A percentile compares a stretch with the other conserved stretches of the same genome.
Evolutionary conservation across 2,113 vertebrate genomes (phyloP).

Genomic region (Corvus cornix): DNA sequence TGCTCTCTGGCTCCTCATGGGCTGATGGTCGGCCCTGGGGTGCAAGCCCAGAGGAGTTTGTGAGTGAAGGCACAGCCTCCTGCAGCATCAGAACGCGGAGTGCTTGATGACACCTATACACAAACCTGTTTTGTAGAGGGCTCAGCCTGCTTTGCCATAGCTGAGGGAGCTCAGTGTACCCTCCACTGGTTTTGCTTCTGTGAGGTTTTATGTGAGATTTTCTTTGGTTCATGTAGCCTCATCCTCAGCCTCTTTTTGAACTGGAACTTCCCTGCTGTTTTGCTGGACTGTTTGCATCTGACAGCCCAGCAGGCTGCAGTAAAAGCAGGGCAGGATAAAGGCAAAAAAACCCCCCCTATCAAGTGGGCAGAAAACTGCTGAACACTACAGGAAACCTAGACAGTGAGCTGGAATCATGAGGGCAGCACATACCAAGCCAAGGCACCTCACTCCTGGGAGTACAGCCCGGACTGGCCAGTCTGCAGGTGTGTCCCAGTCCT

Average conservation of each 20-base stretch:
- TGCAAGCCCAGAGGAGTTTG: background rate
- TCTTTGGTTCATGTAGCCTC: background rate
- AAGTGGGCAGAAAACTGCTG: background rate
- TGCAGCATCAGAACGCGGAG: fast-evolving
- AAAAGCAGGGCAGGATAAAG: background rate
- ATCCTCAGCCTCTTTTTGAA: background rate
- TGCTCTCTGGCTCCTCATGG: background rate
- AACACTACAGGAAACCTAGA: background rate
- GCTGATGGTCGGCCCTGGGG: background rate
- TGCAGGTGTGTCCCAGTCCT: background rate
- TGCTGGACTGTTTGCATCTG: background rate
- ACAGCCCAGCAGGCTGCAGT: background rate
- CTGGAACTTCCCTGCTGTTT: background rate
- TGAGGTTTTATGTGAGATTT: background rate
- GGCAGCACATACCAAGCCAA: fast-evolving
- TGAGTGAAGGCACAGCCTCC: background rate
- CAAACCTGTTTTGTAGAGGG: background rate
- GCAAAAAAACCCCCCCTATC: fast-evolving
- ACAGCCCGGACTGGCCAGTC: fast-evolving
- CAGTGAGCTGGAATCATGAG: background rate
- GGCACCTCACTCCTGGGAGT: background rate
- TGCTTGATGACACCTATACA: background rate
- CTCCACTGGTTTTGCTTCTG: background rate
- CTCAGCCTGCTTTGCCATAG: background rate
- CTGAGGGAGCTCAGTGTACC: background rate